phyloP scores from a whole-genome alignment of 2,797 vertebrate species.

The Tympanoctomys barrerae region DNA sequence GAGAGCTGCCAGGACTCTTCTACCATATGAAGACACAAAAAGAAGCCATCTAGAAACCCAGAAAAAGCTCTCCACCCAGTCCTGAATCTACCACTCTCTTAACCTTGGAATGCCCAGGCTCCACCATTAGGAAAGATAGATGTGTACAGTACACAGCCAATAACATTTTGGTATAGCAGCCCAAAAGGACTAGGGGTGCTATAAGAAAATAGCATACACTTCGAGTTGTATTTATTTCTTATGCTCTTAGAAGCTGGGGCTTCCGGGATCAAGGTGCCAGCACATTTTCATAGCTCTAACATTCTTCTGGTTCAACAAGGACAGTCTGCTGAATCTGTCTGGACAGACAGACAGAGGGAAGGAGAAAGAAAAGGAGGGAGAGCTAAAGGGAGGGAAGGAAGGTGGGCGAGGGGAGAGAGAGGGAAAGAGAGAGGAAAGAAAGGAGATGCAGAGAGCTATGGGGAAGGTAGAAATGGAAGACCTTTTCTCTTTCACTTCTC shows the following conservation, averaged over 20 bases:
- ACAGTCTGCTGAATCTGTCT: background rate
- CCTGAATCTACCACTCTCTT: background rate
- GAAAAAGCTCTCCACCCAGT: background rate
- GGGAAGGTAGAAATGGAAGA: background rate
- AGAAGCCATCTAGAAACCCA: background rate
- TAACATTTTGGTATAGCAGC: background rate
- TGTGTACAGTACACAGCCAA: no score
- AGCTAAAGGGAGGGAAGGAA: background rate
- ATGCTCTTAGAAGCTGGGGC: background rate
- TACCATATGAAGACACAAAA: background rate
- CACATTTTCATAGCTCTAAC: background rate
- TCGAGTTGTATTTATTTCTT: background rate
- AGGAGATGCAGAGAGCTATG: rapidly evolving
- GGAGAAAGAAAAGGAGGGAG: rapidly evolving
- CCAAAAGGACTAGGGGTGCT: background rate
- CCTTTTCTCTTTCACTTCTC: background rate
- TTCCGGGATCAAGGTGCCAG: background rate
- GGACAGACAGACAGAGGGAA: background rate
- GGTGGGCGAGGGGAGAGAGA: background rate
- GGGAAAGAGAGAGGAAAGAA: no score
- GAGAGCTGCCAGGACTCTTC: background rate
- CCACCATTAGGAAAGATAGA: background rate
- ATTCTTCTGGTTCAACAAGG: background rate
- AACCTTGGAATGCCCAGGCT: background rate
- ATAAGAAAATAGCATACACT: background rate